A percentile compares a stretch with the other conserved stretches of the same genome.
phyloP scores from a whole-genome alignment of 2,888 invertebrate genomes.

The Sipha maydis region DNA sequence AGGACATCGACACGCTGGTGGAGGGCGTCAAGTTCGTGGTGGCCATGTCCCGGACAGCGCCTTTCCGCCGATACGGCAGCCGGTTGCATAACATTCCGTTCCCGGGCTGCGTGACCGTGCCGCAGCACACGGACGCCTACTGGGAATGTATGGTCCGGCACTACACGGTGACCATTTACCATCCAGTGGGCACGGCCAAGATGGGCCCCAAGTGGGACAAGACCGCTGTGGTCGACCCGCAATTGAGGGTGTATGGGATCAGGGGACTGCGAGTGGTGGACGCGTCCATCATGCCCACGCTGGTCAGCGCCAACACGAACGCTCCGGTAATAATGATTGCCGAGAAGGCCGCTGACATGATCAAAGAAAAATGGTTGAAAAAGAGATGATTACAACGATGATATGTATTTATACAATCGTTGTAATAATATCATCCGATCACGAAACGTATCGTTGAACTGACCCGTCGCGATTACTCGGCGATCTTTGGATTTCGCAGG shows the following conservation, averaged over 20 bases:
- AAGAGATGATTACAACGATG: background rate
- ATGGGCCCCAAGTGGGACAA: slow-evolving; percentile 91
- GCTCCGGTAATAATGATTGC: slow-evolving; percentile 90
- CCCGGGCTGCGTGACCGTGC: slow-evolving; percentile 79
- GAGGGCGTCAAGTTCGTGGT: slow-evolving; percentile 88
- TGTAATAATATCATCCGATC: background rate
- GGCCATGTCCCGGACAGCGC: slow-evolving; percentile 80
- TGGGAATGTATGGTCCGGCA: slow-evolving; percentile 90
- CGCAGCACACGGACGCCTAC: slow-evolving; percentile 78
- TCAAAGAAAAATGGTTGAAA: slow-evolving; percentile 80
- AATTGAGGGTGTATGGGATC: slow-evolving; percentile 82
- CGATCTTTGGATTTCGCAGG: no score
- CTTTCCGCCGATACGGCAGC: slow-evolving; percentile 81
- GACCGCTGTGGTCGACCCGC: slow-evolving; percentile 84
- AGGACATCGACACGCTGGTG: slow-evolving; percentile 81
- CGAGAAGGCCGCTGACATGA: slow-evolving; percentile 88
- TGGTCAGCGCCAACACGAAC: slow-evolving; percentile 87
- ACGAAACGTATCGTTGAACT: background rate
- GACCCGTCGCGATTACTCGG: no score
- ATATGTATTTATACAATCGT: background rate
- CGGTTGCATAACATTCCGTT: slow-evolving; percentile 77
- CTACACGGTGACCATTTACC: slow-evolving; percentile 86
- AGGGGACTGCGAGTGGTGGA: slow-evolving; percentile 83
- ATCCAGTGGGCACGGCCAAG: slow-evolving; percentile 87
- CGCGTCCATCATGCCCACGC: slow-evolving; percentile 86